These are phyloP conservation scores for Oostethus manadensis DNA, from an alignment of 2,113 vertebrate genomes.

Conservation along the genomic window DNA sequence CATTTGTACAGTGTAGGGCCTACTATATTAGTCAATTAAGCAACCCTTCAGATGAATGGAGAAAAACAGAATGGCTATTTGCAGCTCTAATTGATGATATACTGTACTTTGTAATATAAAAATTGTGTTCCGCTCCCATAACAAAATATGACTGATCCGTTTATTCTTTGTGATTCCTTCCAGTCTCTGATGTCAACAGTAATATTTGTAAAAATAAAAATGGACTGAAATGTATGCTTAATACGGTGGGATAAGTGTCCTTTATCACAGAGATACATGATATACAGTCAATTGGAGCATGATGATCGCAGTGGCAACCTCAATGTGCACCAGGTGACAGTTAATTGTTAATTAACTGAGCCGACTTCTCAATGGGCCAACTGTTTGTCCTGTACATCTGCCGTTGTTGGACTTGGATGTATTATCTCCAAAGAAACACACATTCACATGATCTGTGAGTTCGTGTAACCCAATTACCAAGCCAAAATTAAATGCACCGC, in stretches of 20 bases:
- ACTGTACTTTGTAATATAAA: no score
- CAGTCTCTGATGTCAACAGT: no score
- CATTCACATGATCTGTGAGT: slow-evolving; percentile 51
- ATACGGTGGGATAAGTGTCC: background rate
- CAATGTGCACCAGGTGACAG: slow-evolving; percentile 37
- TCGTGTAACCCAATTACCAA: slow-evolving; percentile 48
- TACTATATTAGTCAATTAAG: no score
- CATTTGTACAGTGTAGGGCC: no score
- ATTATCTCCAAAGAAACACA: slow-evolving; percentile 34
- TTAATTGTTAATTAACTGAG: slow-evolving; percentile 7
- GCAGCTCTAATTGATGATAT: no score
- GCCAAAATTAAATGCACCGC: slow-evolving; percentile 52
- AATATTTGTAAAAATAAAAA: no score
- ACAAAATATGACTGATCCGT: no score
- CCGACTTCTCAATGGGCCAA: slow-evolving; percentile 42
- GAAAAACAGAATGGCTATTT: no score
- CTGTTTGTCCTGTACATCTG: slow-evolving; percentile 49
- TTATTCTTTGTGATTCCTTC: no score
- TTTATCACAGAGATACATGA: slow-evolving; percentile 5
- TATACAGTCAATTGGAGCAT: slow-evolving; percentile 5
- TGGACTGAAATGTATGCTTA: no score
- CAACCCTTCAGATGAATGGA: no score
- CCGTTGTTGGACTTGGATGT: slow-evolving; percentile 23
- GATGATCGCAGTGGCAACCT: slow-evolving; percentile 4
- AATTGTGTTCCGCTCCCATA: no score